These are phyloP conservation scores for Zoanthus sociatus DNA, from an alignment of 92 coral and sea anemone species.

Conservation along the genomic window DNA sequence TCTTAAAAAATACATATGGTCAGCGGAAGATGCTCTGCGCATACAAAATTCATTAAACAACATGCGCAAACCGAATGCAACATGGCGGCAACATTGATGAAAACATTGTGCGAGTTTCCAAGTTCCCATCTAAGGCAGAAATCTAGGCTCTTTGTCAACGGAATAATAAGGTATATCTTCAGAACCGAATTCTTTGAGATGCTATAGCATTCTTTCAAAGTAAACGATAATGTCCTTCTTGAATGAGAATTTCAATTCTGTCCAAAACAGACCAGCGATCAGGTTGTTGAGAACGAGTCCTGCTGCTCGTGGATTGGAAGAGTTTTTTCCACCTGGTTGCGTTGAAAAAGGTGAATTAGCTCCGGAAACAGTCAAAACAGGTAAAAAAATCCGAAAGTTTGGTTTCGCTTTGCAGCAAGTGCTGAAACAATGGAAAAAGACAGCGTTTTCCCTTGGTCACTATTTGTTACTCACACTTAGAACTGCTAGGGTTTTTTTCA, in stretches of 20 bases:
- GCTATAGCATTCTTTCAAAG: background rate
- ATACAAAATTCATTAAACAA: background rate
- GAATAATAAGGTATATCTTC: slow-evolving; percentile 13
- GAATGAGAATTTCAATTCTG: background rate
- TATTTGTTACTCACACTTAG: no score
- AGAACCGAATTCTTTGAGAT: background rate
- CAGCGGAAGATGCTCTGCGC: background rate
- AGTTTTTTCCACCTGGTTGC: slow-evolving; percentile 92
- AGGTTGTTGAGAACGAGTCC: slow-evolving; percentile 68
- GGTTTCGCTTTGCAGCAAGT: background rate
- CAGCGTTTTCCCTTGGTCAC: no score
- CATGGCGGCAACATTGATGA: slow-evolving; percentile 29
- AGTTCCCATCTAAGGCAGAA: slow-evolving; percentile 16
- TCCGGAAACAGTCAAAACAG: slow-evolving; percentile 91
- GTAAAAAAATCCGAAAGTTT: slow-evolving; percentile 38
- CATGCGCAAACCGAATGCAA: background rate
- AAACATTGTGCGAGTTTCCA: slow-evolving; percentile 23
- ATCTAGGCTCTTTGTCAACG: slow-evolving; percentile 25
- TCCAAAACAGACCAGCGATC: slow-evolving; percentile 19
- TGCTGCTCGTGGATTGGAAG: slow-evolving; percentile 74
- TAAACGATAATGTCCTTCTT: background rate
- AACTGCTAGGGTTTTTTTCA: no score
- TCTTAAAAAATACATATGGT: background rate
- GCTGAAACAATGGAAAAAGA: background rate
- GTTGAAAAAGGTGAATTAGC: slow-evolving; percentile 86